phyloP scores from a whole-genome alignment of 2,113 vertebrate genomes.

The Tachysurus vachellii region DNA sequence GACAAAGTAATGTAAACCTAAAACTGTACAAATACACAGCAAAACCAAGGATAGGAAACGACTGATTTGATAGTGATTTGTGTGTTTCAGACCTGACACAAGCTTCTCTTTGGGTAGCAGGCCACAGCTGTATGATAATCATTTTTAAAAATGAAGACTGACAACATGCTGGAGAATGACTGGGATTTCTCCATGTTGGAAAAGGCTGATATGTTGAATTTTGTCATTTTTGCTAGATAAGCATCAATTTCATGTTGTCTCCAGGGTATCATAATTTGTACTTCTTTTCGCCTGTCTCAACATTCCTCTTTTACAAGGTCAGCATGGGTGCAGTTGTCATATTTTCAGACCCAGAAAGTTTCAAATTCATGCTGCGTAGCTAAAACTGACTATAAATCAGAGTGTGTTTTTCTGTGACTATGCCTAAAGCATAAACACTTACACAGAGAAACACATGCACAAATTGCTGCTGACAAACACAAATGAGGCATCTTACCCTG shows the following conservation, averaged over 20 bases:
- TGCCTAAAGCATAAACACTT: background rate
- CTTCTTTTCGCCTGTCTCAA: conserved; percentile 13
- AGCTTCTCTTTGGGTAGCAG: background rate
- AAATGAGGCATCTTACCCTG: conserved; percentile 50
- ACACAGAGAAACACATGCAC: conserved; percentile 13
- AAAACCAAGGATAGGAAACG: background rate
- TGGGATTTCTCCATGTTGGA: background rate
- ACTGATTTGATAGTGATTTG: conserved; percentile 12
- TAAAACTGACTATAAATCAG: background rate
- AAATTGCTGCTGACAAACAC: conserved; percentile 52
- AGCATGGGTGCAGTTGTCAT: conserved; percentile 8
- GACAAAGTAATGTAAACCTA: background rate
- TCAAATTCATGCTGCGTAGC: background rate
- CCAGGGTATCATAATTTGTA: background rate
- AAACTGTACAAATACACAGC: background rate
- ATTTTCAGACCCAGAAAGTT: background rate
- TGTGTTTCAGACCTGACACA: conserved; percentile 7
- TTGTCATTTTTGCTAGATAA: conserved; percentile 12
- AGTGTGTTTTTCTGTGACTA: conserved; percentile 5
- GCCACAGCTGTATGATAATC: background rate
- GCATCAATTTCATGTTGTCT: conserved; percentile 26
- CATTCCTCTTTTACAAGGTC: conserved; percentile 10
- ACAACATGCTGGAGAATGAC: conserved; percentile 7
- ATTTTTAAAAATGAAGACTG: conserved; percentile 21
- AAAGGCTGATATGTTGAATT: background rate